A percentile compares a stretch with the other conserved stretches of the same genome.
Evolutionary conservation across 2,113 vertebrate species (phyloP).

Genomic region (Girardinichthys multiradiatus): DNA sequence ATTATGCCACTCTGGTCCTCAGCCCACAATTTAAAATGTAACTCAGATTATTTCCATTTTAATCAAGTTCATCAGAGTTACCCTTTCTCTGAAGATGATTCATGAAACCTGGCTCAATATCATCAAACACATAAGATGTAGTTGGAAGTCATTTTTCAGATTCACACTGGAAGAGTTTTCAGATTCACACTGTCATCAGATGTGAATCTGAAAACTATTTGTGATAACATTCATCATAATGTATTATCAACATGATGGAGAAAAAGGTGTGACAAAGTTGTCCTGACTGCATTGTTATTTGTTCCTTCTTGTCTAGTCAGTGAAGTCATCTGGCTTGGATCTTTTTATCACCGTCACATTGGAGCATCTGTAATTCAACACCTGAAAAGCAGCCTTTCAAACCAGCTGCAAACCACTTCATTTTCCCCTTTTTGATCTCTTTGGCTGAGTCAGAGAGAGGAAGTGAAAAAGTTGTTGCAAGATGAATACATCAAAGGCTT

Average conservation of each 20-base stretch:
- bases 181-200: too few relatives aligned
- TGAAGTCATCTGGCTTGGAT: constrained; percentile 56
- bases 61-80: background rate
- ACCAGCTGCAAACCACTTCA: constrained; percentile 36
- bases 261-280: constrained; percentile 16
- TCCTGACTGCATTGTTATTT: constrained; percentile 33
- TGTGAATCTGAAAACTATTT: too few relatives aligned
- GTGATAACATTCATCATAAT: too few relatives aligned
- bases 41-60: background rate
- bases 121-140: too few relatives aligned
- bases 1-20: background rate
- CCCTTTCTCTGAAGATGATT: too few relatives aligned
- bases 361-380: constrained; percentile 62
- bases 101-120: too few relatives aligned
- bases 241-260: too few relatives aligned
- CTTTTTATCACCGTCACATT: constrained; percentile 26
- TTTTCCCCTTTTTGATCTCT: constrained; percentile 57
- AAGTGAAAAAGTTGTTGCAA: constrained; percentile 59
- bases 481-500: constrained; percentile 62
- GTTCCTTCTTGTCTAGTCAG: constrained; percentile 45
- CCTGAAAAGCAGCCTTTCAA: constrained; percentile 64
- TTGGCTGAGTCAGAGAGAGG: constrained; percentile 51
- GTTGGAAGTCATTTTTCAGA: too few relatives aligned
- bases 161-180: too few relatives aligned
- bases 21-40: background rate